Conservation (phyloP, 2,797 vertebrate species). For the Chelidonichthys spinosus region DNA sequence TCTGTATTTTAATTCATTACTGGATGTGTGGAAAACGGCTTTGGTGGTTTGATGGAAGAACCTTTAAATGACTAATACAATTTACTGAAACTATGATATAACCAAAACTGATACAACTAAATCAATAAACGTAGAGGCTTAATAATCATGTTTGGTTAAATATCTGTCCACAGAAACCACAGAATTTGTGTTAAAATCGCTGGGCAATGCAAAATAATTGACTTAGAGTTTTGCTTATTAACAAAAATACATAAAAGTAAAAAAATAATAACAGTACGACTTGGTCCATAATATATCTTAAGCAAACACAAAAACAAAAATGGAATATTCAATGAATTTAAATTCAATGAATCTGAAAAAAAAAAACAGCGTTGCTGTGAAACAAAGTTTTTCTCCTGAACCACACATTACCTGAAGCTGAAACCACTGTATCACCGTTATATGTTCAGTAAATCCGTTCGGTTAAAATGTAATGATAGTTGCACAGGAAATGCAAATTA, state of each 20-base stretch:
- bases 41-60: not conserved
- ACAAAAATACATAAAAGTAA: too few relatives aligned
- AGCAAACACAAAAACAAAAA: not conserved
- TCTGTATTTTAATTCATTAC: not conserved
- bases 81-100: not conserved
- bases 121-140: not conserved
- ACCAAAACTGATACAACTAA: not conserved
- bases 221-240: too few relatives aligned
- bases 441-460: too few relatives aligned
- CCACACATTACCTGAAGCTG: too few relatives aligned
- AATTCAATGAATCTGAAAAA: not conserved
- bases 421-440: too few relatives aligned
- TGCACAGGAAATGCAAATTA: not conserved
- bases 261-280: too few relatives aligned
- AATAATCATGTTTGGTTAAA: not conserved
- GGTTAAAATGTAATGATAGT: not conserved
- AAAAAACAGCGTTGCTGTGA: too few relatives aligned
- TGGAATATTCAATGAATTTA: not conserved
- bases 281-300: too few relatives aligned
- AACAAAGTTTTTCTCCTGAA: too few relatives aligned
- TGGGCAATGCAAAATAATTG: too few relatives aligned
- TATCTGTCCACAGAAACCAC: not conserved
- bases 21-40: not conserved
- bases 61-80: not conserved
- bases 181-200: not conserved